phyloP scores from a whole-genome alignment of 2,113 vertebrate genomes.

The Hyla sarda region DNA sequence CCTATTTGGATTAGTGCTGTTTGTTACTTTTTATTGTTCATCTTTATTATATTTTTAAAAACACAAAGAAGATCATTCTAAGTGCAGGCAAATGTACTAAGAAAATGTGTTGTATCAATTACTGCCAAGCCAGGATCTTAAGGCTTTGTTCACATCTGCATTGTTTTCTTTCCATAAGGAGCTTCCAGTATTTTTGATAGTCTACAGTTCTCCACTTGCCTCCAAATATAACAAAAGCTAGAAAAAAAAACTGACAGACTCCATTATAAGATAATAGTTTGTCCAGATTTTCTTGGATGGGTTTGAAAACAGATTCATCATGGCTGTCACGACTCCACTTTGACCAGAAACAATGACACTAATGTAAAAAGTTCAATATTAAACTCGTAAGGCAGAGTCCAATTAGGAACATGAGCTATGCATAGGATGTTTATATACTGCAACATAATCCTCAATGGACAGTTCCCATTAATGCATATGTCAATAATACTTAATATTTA shows the following conservation, averaged over 20 bases:
- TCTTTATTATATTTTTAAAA: too few relatives aligned
- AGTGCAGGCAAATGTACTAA: too few relatives aligned
- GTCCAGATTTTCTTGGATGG: neutral
- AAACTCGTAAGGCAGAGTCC: neutral
- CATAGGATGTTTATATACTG: neutral
- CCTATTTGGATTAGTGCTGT: too few relatives aligned
- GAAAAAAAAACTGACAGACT: neutral
- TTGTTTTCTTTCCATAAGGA: neutral
- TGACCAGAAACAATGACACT: neutral
- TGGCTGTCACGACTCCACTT: too few relatives aligned
- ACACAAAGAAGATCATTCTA: too few relatives aligned
- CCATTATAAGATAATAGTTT: neutral
- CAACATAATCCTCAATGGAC: neutral
- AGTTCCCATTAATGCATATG: neutral
- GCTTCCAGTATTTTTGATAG: neutral
- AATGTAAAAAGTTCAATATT: neutral
- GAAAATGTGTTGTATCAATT: too few relatives aligned
- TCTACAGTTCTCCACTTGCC: neutral
- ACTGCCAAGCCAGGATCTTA: too few relatives aligned
- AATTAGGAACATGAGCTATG: neutral
- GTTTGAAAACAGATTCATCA: too few relatives aligned
- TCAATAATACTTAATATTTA: neutral
- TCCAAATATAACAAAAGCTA: neutral
- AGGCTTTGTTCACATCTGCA: too few relatives aligned
- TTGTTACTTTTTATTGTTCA: too few relatives aligned